phyloP scores from a whole-genome alignment of 1,140 invertebrate species.

The Leguminivora glycinivorella region DNA sequence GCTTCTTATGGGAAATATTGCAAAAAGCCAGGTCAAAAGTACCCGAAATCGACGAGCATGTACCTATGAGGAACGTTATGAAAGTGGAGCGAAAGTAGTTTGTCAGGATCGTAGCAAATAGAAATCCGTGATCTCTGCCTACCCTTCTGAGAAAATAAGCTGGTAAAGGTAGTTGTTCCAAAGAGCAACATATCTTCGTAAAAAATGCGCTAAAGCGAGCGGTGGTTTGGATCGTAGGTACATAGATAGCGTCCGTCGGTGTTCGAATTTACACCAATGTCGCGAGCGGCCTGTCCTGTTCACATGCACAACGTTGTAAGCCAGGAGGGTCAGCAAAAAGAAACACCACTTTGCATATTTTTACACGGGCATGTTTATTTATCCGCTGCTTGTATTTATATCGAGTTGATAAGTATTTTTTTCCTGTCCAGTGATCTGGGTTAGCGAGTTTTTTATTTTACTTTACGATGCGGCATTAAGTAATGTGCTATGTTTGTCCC shows the following conservation, averaged over 20 bases:
- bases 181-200: background rate
- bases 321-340: conserved; percentile 17
- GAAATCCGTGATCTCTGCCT: too few relatives aligned
- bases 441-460: background rate
- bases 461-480: background rate
- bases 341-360: conserved; percentile 16
- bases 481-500: background rate
- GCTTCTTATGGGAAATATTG: too few relatives aligned
- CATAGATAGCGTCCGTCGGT: conserved; percentile 10
- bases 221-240: background rate
- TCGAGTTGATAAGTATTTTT: conserved; percentile 13
- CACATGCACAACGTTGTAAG: conserved; percentile 23
- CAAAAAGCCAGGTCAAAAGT: too few relatives aligned
- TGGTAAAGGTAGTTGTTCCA: too few relatives aligned
- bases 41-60: too few relatives aligned
- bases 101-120: too few relatives aligned
- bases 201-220: background rate
- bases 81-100: too few relatives aligned
- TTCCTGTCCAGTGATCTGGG: conserved; percentile 1
- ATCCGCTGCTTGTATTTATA: conserved; percentile 19
- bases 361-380: conserved; percentile 19
- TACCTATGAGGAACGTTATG: too few relatives aligned
- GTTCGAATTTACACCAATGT: conserved; percentile 40
- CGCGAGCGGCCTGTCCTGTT: conserved; percentile 19
- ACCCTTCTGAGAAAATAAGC: too few relatives aligned